phyloP scores from a whole-genome alignment of 2,888 invertebrate genomes.

The Andrena haemorrhoa region DNA sequence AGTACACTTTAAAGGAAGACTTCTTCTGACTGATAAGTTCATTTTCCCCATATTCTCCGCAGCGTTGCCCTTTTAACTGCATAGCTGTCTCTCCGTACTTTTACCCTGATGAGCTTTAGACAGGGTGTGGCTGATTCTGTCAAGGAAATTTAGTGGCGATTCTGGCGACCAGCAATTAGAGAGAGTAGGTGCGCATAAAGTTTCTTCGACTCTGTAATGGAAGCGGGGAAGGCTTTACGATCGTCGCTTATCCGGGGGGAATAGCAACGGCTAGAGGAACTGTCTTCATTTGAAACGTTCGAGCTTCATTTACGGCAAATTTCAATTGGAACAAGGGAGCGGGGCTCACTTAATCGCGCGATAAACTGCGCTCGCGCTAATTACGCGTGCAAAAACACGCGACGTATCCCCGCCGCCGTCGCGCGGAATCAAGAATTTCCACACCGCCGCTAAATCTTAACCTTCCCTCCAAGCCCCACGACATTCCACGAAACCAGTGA shows the following conservation, averaged over 20 bases:
- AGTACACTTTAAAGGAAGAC: background rate
- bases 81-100: slow-evolving; percentile 67
- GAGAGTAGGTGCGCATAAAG: slow-evolving; percentile 72
- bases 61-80: slow-evolving; percentile 53
- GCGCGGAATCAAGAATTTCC: background rate
- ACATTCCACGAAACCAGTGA: background rate
- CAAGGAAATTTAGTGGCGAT: slow-evolving; percentile 74
- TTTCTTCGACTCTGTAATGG: slow-evolving; percentile 66
- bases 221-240: slow-evolving; percentile 62
- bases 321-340: slow-evolving; percentile 40
- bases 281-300: slow-evolving; percentile 63
- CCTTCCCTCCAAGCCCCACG: background rate
- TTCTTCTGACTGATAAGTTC: slow-evolving; percentile 18
- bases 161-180: slow-evolving; percentile 71
- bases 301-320: slow-evolving; percentile 51
- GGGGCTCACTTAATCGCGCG: slow-evolving; percentile 42
- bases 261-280: slow-evolving; percentile 45
- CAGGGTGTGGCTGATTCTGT: slow-evolving; percentile 73
- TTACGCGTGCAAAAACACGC: slow-evolving; percentile 40
- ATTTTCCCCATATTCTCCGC: slow-evolving; percentile 65
- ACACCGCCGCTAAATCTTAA: slow-evolving; percentile 4
- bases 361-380: slow-evolving; percentile 48
- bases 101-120: slow-evolving; percentile 75
- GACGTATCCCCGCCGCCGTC: background rate
- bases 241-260: slow-evolving; percentile 54